Percentiles rank a stretch among this genome's conserved stretches.
Evolutionary conservation across 2,113 vertebrate species (phyloP).

Genomic region (Cyanocitta stelleri): DNA sequence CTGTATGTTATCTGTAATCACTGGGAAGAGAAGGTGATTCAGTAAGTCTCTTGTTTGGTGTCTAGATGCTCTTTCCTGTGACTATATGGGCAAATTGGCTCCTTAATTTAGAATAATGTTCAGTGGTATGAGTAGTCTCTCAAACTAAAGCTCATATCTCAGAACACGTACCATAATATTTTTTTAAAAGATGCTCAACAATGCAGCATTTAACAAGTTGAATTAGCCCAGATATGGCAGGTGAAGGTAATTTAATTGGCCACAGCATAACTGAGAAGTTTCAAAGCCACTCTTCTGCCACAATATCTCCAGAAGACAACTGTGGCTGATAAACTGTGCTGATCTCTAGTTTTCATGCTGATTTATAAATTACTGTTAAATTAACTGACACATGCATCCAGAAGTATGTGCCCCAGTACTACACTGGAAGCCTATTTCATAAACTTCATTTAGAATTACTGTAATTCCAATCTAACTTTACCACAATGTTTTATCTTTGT

Average conservation of each 20-base stretch:
- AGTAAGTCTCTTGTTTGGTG: not conserved
- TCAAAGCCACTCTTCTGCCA: not conserved
- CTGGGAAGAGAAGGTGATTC: not conserved
- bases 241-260: not conserved
- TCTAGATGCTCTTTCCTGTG: not conserved
- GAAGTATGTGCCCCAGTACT: not conserved
- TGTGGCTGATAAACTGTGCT: not conserved
- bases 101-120: not conserved
- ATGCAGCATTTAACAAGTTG: not conserved
- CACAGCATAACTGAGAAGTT: not conserved
- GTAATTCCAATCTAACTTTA: not conserved
- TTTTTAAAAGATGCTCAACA: not conserved
- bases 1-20: not conserved
- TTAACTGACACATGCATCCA: not conserved
- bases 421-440: not conserved
- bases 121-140: not conserved
- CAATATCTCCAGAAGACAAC: not conserved
- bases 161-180: not conserved
- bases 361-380: slow-evolving; percentile 14
- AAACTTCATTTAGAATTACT: not conserved
- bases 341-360: not conserved
- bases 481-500: not conserved
- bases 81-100: not conserved
- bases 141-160: not conserved
- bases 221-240: not conserved